Conservation (phyloP, 2,113 vertebrate genomes). For the Ochotona curzoniae region DNA sequence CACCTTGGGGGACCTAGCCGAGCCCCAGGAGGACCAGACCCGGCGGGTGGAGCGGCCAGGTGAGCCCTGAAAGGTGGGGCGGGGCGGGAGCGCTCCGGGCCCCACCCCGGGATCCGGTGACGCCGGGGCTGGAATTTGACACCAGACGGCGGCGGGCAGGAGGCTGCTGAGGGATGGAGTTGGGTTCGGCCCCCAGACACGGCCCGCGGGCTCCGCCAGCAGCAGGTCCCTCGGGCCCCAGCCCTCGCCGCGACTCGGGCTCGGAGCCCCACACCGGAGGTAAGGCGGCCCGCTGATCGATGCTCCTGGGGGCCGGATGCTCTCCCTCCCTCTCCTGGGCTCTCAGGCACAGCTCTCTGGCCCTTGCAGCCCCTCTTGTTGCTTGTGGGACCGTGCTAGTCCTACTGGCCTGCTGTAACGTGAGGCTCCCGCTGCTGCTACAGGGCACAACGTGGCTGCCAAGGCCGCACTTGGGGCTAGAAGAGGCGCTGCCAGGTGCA, state of each 20-base stretch:
- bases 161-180: conserved; percentile 85
- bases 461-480: conserved; percentile 65
- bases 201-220: conserved; percentile 69
- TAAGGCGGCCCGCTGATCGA: conserved; percentile 59
- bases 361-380: conserved; percentile 59
- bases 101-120: conserved; percentile 80
- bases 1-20: background rate
- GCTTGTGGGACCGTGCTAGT: conserved; percentile 17
- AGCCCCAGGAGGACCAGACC: conserved; percentile 27
- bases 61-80: conserved; percentile 76
- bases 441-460: conserved; percentile 65
- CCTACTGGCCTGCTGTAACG: conserved; percentile 52
- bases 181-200: conserved; percentile 80
- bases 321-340: conserved; percentile 47
- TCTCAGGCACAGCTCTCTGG: background rate
- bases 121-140: conserved; percentile 82
- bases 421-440: conserved; percentile 61
- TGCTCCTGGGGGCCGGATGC: background rate
- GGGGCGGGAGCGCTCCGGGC: conserved; percentile 63
- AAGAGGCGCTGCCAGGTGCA: conserved; percentile 71
- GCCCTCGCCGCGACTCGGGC: conserved; percentile 30
- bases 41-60: conserved; percentile 64
- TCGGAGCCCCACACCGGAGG: conserved; percentile 60
- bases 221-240: conserved; percentile 73
- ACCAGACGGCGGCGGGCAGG: conserved; percentile 82